Evolutionary conservation across 2,797 vertebrate species (phyloP).

Genomic region (Chrosomus eos): DNA sequence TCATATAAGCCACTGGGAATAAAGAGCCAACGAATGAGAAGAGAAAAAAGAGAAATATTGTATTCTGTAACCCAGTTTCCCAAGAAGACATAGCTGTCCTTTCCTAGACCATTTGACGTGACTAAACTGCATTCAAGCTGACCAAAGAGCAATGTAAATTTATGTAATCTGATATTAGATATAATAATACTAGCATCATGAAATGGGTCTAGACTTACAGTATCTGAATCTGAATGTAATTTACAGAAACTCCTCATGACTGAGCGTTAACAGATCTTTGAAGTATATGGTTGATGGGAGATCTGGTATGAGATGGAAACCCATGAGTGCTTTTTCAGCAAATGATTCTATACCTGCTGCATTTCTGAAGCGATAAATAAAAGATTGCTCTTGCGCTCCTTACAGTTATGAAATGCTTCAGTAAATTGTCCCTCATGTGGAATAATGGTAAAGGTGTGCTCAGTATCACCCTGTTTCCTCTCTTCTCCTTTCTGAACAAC

Average conservation of each 20-base stretch:
- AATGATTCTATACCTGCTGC: conserved; percentile 52
- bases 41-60: neutral
- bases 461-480: conserved; percentile 37
- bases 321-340: conserved; percentile 47
- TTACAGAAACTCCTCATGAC: conserved; percentile 2
- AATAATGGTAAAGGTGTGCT: conserved; percentile 65
- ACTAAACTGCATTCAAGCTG: neutral
- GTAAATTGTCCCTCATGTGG: conserved; percentile 63
- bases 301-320: conserved; percentile 39
- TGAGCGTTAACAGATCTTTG: conserved; percentile 3
- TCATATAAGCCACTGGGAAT: conserved; percentile 16
- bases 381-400: conserved; percentile 52
- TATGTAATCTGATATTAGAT: neutral
- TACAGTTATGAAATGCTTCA: conserved; percentile 47
- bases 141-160: neutral
- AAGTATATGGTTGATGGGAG: neutral
- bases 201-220: neutral
- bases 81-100: neutral
- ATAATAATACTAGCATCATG: neutral
- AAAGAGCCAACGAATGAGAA: neutral
- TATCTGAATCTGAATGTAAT: neutral
- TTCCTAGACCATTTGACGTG: neutral
- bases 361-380: conserved; percentile 61
- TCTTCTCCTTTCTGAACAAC: conserved; percentile 35
- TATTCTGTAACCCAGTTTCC: neutral